Evolutionary conservation across 2,888 invertebrate genomes (phyloP).

Genomic region (Artemia sinica): DNA sequence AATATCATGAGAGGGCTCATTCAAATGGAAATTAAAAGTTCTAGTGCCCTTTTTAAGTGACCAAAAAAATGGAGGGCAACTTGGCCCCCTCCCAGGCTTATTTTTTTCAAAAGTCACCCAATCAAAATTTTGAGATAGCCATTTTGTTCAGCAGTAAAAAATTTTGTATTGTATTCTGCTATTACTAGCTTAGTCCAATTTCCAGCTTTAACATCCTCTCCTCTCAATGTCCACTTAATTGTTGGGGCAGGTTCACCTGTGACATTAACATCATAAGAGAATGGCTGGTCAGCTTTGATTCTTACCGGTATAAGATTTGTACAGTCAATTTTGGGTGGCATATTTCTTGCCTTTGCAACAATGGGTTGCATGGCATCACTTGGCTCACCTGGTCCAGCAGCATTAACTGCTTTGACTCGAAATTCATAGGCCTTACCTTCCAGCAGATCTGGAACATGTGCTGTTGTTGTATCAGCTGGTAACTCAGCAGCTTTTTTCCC

Average conservation of each 20-base stretch:
- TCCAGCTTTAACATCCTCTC: constrained; percentile 53
- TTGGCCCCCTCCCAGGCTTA: too few relatives aligned
- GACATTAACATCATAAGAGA: constrained; percentile 64
- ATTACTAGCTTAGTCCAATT: constrained; percentile 61
- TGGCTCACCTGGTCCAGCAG: constrained; percentile 81
- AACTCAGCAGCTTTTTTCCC: constrained; percentile 83
- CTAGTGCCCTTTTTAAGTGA: too few relatives aligned
- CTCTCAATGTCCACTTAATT: constrained; percentile 73
- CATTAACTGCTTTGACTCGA: constrained; percentile 67
- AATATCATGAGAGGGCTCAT: too few relatives aligned
- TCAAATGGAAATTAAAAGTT: too few relatives aligned
- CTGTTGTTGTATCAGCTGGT: constrained; percentile 60
- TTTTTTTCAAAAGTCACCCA: too few relatives aligned
- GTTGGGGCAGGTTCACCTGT: constrained; percentile 83
- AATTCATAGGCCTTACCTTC: constrained; percentile 84
- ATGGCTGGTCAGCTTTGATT: constrained; percentile 77
- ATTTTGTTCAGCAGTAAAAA: too few relatives aligned
- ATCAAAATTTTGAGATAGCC: too few relatives aligned
- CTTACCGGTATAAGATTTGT: constrained; percentile 67
- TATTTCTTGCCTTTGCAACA: constrained; percentile 71
- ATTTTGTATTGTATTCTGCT: constrained; percentile 65
- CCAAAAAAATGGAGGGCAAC: too few relatives aligned
- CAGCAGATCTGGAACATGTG: constrained; percentile 71
- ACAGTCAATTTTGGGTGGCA: constrained; percentile 77
- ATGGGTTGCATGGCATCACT: constrained; percentile 75